These are phyloP conservation scores for Botia almorhae DNA, from an alignment of 2,797 vertebrate species.

Conservation along the genomic window DNA sequence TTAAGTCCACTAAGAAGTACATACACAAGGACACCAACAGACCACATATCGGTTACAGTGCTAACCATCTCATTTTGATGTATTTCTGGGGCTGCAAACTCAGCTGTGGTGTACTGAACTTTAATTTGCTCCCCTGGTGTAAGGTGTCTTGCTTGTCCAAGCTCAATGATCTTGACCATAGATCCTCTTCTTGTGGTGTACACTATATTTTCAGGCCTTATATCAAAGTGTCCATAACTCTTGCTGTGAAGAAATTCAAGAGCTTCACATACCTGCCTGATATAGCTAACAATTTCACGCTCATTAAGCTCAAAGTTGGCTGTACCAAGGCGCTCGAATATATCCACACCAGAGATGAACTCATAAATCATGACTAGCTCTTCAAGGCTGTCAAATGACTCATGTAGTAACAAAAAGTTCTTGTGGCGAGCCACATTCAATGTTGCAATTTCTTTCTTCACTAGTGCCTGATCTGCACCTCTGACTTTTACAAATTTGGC, in stretches of 20 bases:
- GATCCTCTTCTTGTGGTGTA: constrained; percentile 91
- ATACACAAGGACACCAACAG: constrained; percentile 91
- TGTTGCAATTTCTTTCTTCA: constrained; percentile 98
- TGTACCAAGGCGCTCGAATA: constrained; percentile 92
- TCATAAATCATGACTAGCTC: constrained; percentile 98
- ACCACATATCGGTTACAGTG: constrained; percentile 97
- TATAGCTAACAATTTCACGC: constrained; percentile 88
- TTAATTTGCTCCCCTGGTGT: constrained; percentile 95
- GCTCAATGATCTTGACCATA: constrained; percentile 92
- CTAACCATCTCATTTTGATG: constrained; percentile 96
- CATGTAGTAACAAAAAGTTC: constrained; percentile 90
- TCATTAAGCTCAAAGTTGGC: constrained; percentile 93
- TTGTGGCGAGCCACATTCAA: constrained; percentile 89
- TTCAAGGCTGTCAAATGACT: constrained; percentile 96
- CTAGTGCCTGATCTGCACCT: constrained; percentile 92
- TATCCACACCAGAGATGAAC: constrained; percentile 94
- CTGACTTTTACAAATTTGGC: constrained; percentile 98
- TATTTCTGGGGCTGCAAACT: constrained; percentile 95
- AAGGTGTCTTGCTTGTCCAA: constrained; percentile 92
- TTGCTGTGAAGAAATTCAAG: constrained; percentile 90
- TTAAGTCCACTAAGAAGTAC: constrained; percentile 94
- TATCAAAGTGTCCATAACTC: constrained; percentile 94
- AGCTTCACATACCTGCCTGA: constrained; percentile 91
- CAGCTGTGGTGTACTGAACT: constrained; percentile 90
- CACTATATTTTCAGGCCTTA: constrained; percentile 95